phyloP scores from a whole-genome alignment of 1,140 invertebrate species.

The Calycopis cecrops region DNA sequence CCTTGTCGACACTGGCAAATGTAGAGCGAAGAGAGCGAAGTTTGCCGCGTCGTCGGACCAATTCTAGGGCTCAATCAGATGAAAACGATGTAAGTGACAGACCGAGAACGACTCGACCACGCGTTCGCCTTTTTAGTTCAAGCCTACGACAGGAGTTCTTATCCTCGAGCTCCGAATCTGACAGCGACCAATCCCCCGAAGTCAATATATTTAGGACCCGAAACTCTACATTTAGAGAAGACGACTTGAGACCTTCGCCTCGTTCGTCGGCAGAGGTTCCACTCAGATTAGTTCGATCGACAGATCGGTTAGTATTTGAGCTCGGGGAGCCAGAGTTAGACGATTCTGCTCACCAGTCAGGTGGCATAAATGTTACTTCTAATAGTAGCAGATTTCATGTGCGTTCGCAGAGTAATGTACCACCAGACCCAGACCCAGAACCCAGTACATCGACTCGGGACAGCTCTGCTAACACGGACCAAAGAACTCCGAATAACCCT shows the following conservation, averaged over 20 bases:
- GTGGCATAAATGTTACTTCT: constrained; percentile 36
- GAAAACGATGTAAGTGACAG: constrained; percentile 34
- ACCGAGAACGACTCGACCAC: constrained; percentile 22
- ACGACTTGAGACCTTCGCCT: constrained; percentile 30
- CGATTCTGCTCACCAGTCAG: constrained; percentile 11
- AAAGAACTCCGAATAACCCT: constrained; percentile 21
- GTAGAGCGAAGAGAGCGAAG: constrained; percentile 44
- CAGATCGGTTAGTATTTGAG: constrained; percentile 51
- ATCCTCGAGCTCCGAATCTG: constrained; percentile 58
- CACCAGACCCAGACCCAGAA: constrained; percentile 14
- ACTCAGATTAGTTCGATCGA: constrained; percentile 32
- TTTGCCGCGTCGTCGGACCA: constrained; percentile 26
- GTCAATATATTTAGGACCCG: constrained; percentile 58
- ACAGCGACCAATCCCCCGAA: constrained; percentile 59
- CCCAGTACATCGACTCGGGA: constrained; percentile 23
- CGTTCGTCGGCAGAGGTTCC: constrained; percentile 14
- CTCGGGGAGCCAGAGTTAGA: constrained; percentile 22
- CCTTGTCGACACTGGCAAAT: constrained; percentile 45
- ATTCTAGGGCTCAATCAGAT: constrained; percentile 39
- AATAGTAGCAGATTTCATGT: constrained; percentile 46
- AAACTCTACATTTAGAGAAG: constrained; percentile 52
- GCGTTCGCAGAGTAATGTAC: constrained; percentile 34
- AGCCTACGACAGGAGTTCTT: constrained; percentile 37
- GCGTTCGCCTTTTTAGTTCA: constrained; percentile 36
- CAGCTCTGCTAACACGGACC: constrained; percentile 17